Evolutionary conservation across 2,888 invertebrate species (phyloP).

Genomic region (Suillia variegata): DNA sequence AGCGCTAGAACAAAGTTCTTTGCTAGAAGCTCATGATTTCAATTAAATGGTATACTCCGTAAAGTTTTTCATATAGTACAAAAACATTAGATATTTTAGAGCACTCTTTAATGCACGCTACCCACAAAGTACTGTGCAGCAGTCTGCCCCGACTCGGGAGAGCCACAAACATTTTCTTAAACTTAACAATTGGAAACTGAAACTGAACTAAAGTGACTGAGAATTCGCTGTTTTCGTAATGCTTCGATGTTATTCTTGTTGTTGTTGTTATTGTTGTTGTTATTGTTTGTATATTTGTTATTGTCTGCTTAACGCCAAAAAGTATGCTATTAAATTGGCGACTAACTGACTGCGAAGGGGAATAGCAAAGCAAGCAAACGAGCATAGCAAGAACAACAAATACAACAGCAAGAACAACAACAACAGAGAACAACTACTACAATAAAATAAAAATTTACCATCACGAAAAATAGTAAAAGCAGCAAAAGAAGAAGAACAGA

Average conservation of each 20-base stretch:
- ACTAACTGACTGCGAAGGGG: slow-evolving; percentile 39
- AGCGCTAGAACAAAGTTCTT: no score
- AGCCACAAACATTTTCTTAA: slow-evolving; percentile 7
- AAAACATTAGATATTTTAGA: no score
- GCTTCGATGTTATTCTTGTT: no score
- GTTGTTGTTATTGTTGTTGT: slow-evolving; percentile 17
- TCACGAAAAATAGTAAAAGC: not conserved
- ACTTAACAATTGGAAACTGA: slow-evolving; percentile 1
- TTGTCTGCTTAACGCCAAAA: slow-evolving; percentile 49
- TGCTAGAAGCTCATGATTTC: no score
- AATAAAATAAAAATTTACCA: slow-evolving; percentile 14
- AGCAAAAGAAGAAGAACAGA: slow-evolving; percentile 6
- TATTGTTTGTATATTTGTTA: slow-evolving; percentile 19
- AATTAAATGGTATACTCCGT: no score
- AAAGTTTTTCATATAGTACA: no score
- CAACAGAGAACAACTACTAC: slow-evolving; percentile 11
- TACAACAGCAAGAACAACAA: slow-evolving; percentile 18
- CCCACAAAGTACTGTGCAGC: no score
- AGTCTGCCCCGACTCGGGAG: no score
- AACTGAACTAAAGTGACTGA: not conserved
- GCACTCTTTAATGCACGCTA: no score
- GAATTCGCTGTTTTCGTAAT: no score
- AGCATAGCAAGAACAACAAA: not conserved
- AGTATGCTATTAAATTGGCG: slow-evolving; percentile 56
- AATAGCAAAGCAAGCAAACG: not conserved